Evolutionary conservation across 2,797 vertebrate genomes (phyloP), one percentile per base, ranked within the genome.

Genomic region (Austrolebias charrua): DNA sequence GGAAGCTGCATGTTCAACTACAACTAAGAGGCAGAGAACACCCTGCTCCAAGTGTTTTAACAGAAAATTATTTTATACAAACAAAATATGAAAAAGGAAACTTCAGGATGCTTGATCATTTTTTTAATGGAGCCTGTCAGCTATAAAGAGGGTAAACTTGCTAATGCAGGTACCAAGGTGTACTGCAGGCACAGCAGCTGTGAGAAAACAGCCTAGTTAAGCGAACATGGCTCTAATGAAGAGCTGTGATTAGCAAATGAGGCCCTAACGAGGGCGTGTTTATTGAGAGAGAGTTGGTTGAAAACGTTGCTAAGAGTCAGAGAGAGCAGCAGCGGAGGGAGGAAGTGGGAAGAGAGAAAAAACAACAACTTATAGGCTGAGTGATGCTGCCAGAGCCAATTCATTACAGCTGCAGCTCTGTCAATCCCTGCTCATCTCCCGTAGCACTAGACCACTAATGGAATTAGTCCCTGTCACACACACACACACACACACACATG

Each of bases 361-460:
- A 38, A 38, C 7, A 38, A 38, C 7, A 38, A 83, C 79, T 85
- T 84, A 84, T 86, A 86, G 79, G 85, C 87, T 86, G 85, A 89
- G 89, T 89, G 90, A 91, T 91, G 85, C 87, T 87, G 89, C 88
- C 86, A 88, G 84, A 89, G 90, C 88, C 91, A 93, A 92, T 93
- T 92, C 90, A 94, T 93, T 94, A 92, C 81, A 83, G 86, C 82
- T 87, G 84, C 86, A 87, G 87, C 85, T 89, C 90, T 94, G 91
- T 92, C 92, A 94, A 91, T 94, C 89, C 81, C 83, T 85, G 90
- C 91, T 92, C 91, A 92, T 94, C 92, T 92, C 90, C 88, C 72
- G 80, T 84, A 89, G 88, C 91, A 92, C 86, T 89, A 78, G 90
- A 89, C 90, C 92, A 91, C 91, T 93, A 93, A 93, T 93, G 91